Evolutionary conservation across 1,140 invertebrate genomes (phyloP), one percentile per base, ranked within the genome.

Genomic region (Panagrolaimus sp.): DNA sequence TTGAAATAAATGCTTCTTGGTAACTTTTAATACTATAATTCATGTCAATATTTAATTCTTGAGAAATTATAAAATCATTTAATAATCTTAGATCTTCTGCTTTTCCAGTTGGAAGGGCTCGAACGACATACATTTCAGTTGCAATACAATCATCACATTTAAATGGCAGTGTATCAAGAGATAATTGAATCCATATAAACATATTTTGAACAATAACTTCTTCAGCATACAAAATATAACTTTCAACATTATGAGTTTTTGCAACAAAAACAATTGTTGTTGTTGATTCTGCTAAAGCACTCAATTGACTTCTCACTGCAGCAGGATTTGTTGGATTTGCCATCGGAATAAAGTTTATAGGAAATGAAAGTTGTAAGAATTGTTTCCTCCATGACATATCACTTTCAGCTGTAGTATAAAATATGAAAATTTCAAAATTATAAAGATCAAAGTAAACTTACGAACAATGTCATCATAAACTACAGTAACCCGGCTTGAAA

Each of bases 401-500:
- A 2, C 74, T 25, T 23, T 42, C 38, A 14, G 64, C 65, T 4
- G 14, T 71, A 72, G 43, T 16, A 74, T 20, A 27, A 61, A 65
- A 14, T 14, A 11, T n/a, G 1, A 5, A 73, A 69, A 66, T n/a
- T 63, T 14, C 20, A 13, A 27, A 61, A 0, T 63, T 3, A 14
- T 23, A 23, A 66, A 9, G 0, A n/a, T n/a, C n/a, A n/a, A 48
- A 25, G 14, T 14, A 13, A 8, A 38, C 66, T 64, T 69, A 79
- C 78, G 43, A 64, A 73, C 78, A 13, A 79, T 65, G 38, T 80
- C 72, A 67, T 82, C 77, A 51, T 67, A 81, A 0, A 81, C 14
- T 5, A 79, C 70, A 13, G 70, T 71, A 48, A 78, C 46, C 9
- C 75, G 61, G 48, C 42, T 42, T 5, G 73, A 65, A 16, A 82